phyloP scores from a whole-genome alignment of 2,888 invertebrate species.

The Hermodice carunculata region DNA sequence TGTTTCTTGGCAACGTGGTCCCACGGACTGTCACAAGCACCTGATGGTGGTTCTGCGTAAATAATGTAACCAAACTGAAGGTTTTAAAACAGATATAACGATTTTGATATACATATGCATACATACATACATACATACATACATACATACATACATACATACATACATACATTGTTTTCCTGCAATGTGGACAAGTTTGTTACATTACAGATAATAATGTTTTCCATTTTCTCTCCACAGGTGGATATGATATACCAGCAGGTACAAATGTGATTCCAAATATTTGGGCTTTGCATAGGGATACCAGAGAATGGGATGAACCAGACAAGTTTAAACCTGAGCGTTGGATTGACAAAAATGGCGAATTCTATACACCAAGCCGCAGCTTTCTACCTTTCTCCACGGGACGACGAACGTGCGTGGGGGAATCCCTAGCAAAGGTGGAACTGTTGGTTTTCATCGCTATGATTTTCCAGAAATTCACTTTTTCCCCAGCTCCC shows the following conservation, averaged over 20 bases:
- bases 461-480: slow-evolving; percentile 42
- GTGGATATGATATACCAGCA: slow-evolving; percentile 47
- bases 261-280: slow-evolving; percentile 49
- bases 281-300: slow-evolving; percentile 49
- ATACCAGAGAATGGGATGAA: slow-evolving; percentile 51
- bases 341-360: slow-evolving; percentile 49
- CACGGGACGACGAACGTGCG: slow-evolving; percentile 53
- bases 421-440: slow-evolving; percentile 54
- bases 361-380: slow-evolving; percentile 48
- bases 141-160: no score
- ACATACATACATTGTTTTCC: no score
- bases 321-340: slow-evolving; percentile 50
- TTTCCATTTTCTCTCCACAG: no score
- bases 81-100: no score
- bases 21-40: no score
- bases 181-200: no score
- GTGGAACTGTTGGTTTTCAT: slow-evolving; percentile 49
- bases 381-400: slow-evolving; percentile 56
- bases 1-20: no score
- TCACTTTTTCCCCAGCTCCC: slow-evolving; percentile 37
- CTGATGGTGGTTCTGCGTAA: no score
- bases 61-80: no score
- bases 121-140: no score
- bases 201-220: no score
- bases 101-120: no score